A percentile compares a stretch with the other conserved stretches of the same genome.
Conservation (phyloP, 2,797 vertebrate genomes). For the Molossus molossus region DNA sequence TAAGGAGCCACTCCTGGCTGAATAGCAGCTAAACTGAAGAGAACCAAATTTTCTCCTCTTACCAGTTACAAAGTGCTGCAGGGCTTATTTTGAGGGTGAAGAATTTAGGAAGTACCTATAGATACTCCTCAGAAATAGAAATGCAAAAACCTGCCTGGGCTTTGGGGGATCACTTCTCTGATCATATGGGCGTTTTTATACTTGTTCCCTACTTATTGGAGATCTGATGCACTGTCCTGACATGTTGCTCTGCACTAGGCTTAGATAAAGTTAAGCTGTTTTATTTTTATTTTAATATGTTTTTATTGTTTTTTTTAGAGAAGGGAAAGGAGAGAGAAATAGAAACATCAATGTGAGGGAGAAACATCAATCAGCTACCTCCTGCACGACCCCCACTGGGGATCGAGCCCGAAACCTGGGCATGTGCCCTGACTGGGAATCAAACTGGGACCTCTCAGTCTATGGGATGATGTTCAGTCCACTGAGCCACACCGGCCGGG, state of each 20-base stretch:
- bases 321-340: no score
- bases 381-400: no score
- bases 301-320: no score
- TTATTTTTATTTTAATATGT: not conserved
- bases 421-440: no score
- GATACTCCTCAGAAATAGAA: not conserved
- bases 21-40: constrained; percentile 57
- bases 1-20: constrained; percentile 24
- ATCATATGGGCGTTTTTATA: not conserved
- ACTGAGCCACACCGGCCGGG: not conserved
- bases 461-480: no score
- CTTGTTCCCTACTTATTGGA: not conserved
- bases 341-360: no score
- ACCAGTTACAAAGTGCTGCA: not conserved
- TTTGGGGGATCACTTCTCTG: not conserved
- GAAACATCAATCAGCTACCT: no score
- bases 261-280: constrained; percentile 60
- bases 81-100: not conserved
- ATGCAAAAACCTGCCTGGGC: constrained; percentile 2
- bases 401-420: no score
- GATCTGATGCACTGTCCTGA: constrained; percentile 3
- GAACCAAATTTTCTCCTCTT: constrained; percentile 17
- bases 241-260: not conserved
- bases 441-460: no score
- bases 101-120: constrained; percentile 29